Evolutionary conservation across 2,797 vertebrate species (phyloP).

Genomic region (Schizothorax lantsangensis): DNA sequence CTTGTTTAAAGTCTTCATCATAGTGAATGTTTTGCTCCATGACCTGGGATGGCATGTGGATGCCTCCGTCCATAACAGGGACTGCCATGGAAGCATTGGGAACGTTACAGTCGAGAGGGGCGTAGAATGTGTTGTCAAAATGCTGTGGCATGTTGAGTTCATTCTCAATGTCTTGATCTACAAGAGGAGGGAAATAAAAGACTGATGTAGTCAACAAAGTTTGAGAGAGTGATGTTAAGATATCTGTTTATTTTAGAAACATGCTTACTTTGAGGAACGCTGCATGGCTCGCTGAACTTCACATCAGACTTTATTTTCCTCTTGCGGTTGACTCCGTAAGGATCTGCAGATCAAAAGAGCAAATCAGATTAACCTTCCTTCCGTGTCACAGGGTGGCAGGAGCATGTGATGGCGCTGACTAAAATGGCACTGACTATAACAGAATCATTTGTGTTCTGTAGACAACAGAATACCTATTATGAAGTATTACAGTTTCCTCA

Average conservation of each 20-base stretch:
- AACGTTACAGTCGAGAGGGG: constrained; percentile 36
- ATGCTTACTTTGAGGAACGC: constrained; percentile 69
- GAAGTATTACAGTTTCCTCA: background rate
- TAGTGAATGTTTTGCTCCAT: constrained; percentile 60
- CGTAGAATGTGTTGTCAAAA: constrained; percentile 52
- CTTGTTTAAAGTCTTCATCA: constrained; percentile 55
- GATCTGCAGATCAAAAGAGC: constrained; percentile 74
- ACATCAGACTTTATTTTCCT: constrained; percentile 76
- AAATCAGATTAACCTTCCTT: background rate
- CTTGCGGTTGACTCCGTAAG: constrained; percentile 81
- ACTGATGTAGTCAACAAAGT: background rate
- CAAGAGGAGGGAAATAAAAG: background rate
- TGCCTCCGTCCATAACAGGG: constrained; percentile 20
- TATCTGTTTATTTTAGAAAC: background rate
- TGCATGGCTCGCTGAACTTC: constrained; percentile 71
- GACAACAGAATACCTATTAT: background rate
- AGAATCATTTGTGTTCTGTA: background rate
- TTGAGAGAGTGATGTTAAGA: background rate
- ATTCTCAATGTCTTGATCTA: constrained; percentile 35
- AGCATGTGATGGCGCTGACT: background rate
- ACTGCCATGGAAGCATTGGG: constrained; percentile 5
- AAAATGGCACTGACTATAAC: background rate
- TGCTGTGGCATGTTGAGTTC: constrained; percentile 56
- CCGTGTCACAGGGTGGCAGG: background rate
- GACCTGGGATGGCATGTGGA: constrained; percentile 3